Base-by-base conservation (phyloP, 2,113 vertebrate genomes). In the Pardalotus punctatus region DNA sequence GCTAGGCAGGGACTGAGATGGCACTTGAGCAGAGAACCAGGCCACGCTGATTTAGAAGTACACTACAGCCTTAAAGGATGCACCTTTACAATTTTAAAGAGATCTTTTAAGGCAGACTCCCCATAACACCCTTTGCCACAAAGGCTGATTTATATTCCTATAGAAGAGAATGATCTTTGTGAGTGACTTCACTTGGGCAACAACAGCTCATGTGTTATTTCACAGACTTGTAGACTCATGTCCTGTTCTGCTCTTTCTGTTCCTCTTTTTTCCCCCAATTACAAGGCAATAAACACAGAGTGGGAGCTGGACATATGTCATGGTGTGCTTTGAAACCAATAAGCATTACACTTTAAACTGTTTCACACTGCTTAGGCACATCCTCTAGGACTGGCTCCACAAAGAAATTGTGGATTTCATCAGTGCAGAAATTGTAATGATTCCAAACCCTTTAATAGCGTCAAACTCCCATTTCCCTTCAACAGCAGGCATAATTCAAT, bases 1-100 rank as follows among this genome's bases (percentile, higher is more conserved):
- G n/a, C 7, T 1, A 3, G 45, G 19, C 71, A 74, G 31, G 73
- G 1, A 8, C 10, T 65, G 57, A 43, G 15, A 35, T 0, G 2
- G 11, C 21, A 29, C 25, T 48, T 3, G 28, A 53, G 42, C n/a
- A 43, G 43, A 67, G 22, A 50, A 35, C 6, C 17, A 57, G 31
- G 7, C 16, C 74, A 57, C 7, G 11, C 5, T 22, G 12, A 36
- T 48, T 67, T 28, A 69, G 10, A 78, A 40, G 38, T 40, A 31
- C 10, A 25, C 6, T 21, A 7, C 14, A 35, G 11, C 20, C 14
- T 36, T 54, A 42, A 62, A 65, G 66, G 36, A 29, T 24, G 20
- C 7, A 56, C 4, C 2, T 20, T 64, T 10, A 66, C 54, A 18
- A 40, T 51, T 22, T 12, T 7, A 5, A 36, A 60, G 27, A 51